Base-by-base conservation (phyloP, 2,113 vertebrate genomes). In the Channa argus region DNA sequence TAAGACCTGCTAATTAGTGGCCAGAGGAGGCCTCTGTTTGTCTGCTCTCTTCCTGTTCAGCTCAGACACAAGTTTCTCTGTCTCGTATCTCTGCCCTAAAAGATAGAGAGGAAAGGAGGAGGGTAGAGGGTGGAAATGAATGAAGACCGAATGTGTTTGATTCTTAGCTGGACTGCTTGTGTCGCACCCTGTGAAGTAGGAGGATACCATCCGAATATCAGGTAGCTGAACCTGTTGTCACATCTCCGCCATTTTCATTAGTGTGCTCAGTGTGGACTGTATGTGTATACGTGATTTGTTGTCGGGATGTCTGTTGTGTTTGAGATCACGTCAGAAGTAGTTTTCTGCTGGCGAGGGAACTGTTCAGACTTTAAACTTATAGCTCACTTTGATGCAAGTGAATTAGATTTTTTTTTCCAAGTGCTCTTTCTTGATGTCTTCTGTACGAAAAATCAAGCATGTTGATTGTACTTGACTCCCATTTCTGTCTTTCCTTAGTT, bases 1-100 rank as follows among this genome's bases (percentile, higher is more conserved):
- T 83, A 81, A 62, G 82, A 86, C 80, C 88, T 86, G 82, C 90
- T 93, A 92, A 95, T 94, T 95, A 93, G 91, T 83, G 89, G 82
- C 85, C 71, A 56, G 87, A 84, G 74, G 74, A 90, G 89, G 88
- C 84, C 79, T 86, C 73, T 92, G 92, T 94, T 94, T 94, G 93
- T 92, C 82, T 73, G 86, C 66, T 78, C 87, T 73, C 92, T 94
- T 94, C 92, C 93, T 94, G 92, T 85, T 60, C 56, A 50, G 86
- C 80, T 76, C 81, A 90, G 79, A 94, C 92, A 93, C 92, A 92
- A 92, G 89, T 86, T 67, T 77, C 89, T 91, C 92, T 94, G 83
- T 88, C 85, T 91, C 66, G 87, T 92, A 91, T 94, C 90, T 90
- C 89, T 89, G 61, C 63, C 49, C 79, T 53, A 76, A 73, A 64